These are phyloP conservation scores for Heterochromis multidens DNA, from an alignment of 2,113 vertebrate species.

Conservation along the genomic window DNA sequence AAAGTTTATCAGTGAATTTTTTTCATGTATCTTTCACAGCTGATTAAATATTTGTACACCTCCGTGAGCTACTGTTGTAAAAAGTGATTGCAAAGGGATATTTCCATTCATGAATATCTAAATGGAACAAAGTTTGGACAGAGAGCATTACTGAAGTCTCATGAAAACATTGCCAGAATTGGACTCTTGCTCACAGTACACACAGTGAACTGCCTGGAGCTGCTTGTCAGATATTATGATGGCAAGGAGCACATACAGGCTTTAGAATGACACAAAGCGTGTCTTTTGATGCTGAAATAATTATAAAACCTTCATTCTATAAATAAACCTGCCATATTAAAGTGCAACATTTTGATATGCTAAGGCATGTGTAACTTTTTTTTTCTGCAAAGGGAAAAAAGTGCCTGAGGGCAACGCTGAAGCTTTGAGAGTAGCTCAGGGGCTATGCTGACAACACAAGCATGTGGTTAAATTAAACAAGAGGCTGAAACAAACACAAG, in stretches of 20 bases:
- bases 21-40: slow-evolving; percentile 44
- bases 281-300: slow-evolving; percentile 59
- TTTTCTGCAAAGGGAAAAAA: slow-evolving; percentile 33
- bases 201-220: slow-evolving; percentile 6
- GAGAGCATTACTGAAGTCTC: slow-evolving; percentile 2
- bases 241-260: neutral
- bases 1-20: slow-evolving; percentile 29
- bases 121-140: slow-evolving; percentile 23
- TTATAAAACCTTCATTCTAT: slow-evolving; percentile 34
- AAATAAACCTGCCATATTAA: slow-evolving; percentile 48
- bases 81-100: neutral
- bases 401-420: slow-evolving; percentile 45
- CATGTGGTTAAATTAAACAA: slow-evolving; percentile 56
- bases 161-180: neutral
- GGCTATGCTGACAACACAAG: slow-evolving; percentile 41
- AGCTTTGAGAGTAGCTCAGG: slow-evolving; percentile 49
- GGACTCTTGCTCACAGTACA: neutral
- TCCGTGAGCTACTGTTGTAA: neutral
- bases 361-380: slow-evolving; percentile 18
- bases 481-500: slow-evolving; percentile 58
- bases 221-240: slow-evolving; percentile 30
- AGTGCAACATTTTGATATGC: slow-evolving; percentile 35
- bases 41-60: slow-evolving; percentile 38
- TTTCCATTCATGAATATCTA: slow-evolving; percentile 36
- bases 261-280: slow-evolving; percentile 17